Conservation (phyloP, 2,888 invertebrate species). For the Orchesellides sinensis region DNA sequence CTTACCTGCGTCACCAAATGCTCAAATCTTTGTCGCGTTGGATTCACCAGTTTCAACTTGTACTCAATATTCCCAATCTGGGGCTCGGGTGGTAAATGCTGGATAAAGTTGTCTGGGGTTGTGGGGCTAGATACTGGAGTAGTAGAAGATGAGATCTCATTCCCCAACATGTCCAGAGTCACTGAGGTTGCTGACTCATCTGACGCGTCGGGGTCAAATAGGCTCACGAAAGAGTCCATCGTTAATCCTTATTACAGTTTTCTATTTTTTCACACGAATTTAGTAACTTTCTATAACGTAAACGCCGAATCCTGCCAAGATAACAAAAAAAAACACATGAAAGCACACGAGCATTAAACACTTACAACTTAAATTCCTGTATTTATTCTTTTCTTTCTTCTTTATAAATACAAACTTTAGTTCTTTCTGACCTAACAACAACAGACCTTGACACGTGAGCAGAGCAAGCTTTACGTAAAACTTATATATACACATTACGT, state of each 20-base stretch:
- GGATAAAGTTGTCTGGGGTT: constrained; percentile 21
- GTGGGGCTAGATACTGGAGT: not conserved
- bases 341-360: no score
- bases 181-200: constrained; percentile 76
- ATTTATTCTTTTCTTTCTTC: no score
- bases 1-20: constrained; percentile 95
- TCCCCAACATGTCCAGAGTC: constrained; percentile 30
- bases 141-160: constrained; percentile 75
- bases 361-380: no score
- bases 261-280: no score
- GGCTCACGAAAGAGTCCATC: constrained; percentile 90
- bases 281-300: no score
- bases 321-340: not conserved
- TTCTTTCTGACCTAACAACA: no score
- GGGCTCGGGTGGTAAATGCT: constrained; percentile 89
- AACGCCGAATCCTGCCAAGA: not conserved
- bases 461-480: no score
- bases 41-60: constrained; percentile 95
- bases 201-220: constrained; percentile 85
- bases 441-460: no score
- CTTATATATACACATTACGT: no score
- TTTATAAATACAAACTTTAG: no score
- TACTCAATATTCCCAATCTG: constrained; percentile 97
- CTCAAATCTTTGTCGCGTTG: constrained; percentile 93
- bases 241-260: not conserved